Evolutionary conservation across 2,888 invertebrate species (phyloP), one percentile per base, ranked within the genome.

Genomic region (Caenorhabditis wallacei): DNA sequence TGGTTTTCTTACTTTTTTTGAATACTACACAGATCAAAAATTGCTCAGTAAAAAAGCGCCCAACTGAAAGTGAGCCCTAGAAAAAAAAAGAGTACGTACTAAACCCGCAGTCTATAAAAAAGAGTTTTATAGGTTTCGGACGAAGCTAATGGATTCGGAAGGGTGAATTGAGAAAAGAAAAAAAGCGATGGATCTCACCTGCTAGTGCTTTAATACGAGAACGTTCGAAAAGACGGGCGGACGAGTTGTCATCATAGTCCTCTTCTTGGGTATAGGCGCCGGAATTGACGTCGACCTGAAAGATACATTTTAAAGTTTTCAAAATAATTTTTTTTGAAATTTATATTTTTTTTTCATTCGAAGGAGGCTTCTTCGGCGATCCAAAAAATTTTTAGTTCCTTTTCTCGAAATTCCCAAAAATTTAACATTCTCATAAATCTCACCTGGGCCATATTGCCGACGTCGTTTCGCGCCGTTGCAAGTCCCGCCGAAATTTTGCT

Each of bases 171-270:
- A 5, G 1, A 30, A 30, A 18, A 1, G 46, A 26, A 37, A 64
- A 18, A 18, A 16, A 51, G 11, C 30, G 3, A 3, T 53, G 13
- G n/a, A 18, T 61, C 82, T 35, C 91, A 97, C 97, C 98, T 92
- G 98, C 98, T 92, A 99, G 94, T 89, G 98, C 98, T 94, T 98
- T 98, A 92, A 99, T 99, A 92, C 99, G 95, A 92, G 98, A 98
- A 93, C 99, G 95, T 94, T 99, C 99, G 94, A 98, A 99, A 88
- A 99, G 95, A 92, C 98, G 95, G 91, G 99, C 98, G 91, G 98
- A 98, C 92, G 97, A 98, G 92, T 98, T 98, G 94, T 99, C 99
- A 94, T 98, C 98, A 94, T 98, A 98, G 94, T 97, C 97, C 93
- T 98, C 98, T 59, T 88, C 88, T 72, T 89, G 81, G 78, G 48